Evolutionary conservation across 2,113 vertebrate genomes (phyloP), one percentile per base, ranked within the genome.

Genomic region (Pituophis catenifer): DNA sequence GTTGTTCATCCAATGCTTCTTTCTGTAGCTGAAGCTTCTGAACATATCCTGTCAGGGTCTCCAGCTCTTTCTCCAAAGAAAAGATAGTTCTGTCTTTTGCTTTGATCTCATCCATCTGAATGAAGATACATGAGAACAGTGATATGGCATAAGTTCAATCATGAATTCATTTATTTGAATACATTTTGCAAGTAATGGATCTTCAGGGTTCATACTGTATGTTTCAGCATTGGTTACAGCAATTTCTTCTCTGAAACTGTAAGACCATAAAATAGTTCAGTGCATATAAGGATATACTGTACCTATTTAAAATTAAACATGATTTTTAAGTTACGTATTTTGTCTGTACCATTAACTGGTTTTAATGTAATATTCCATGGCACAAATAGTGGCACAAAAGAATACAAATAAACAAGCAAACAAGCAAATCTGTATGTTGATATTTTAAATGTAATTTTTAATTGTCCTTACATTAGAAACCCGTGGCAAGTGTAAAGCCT

Each of bases 81-180:
- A 99, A 99, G 96, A 99, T 98, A 91, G 99, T 99, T 95, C 99
- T 98, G 96, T 99, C 99, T 97, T 99, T 99, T 93, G 99, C 97
- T 97, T 99, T 99, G 96, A 99, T 99, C 97, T 99, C 99, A 29
- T 99, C 99, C 98, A 99, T 99, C 99, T 99, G 95, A 90, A 96
- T 94, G 59, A 97, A 97, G 95, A 94, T 95, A 97, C 85, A 94
- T 2, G 87, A 95, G 21, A 90, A 12, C 0, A 11, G 3, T 8
- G 38, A 94, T 91, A 93, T 3, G 1, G 0, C 8, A 21, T 12
- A 52, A 93, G 93, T 24, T 44, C 8, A 87, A 3, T 57, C 19
- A 54, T 38, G 10, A 89, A 48, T 48, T 0, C 5, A 57, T 5
- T 1, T 1, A 50, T 44, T 29, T 90, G 21, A 81, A 3, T 21